phyloP scores from a whole-genome alignment of 2,113 vertebrate species.

The Tychaedon coryphoeus region DNA sequence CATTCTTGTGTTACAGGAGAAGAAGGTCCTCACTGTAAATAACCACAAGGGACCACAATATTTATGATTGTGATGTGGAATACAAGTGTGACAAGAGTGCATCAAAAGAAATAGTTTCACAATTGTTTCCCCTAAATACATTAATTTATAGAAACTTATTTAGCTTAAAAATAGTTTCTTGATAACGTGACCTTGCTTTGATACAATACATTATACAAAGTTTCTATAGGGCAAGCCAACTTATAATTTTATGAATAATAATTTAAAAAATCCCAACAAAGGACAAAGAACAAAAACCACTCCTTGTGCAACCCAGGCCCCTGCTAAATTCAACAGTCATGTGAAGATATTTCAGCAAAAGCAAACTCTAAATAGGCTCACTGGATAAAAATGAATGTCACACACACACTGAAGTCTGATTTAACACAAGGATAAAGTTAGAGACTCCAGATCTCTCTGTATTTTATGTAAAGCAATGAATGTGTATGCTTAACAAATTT shows the following conservation, averaged over 20 bases:
- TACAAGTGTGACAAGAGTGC: neutral
- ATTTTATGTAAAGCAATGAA: conserved; percentile 48
- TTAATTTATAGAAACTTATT: neutral
- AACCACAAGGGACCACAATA: neutral
- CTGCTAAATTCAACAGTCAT: neutral
- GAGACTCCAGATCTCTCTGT: conserved; percentile 12
- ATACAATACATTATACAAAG: neutral
- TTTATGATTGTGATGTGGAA: neutral
- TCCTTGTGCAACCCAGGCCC: neutral
- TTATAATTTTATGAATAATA: neutral
- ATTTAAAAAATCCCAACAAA: neutral
- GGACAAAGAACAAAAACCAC: neutral
- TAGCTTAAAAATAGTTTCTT: neutral
- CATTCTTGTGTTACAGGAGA: neutral
- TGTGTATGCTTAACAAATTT: conserved; percentile 22
- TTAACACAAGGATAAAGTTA: neutral
- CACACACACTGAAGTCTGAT: conserved; percentile 10
- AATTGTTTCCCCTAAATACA: neutral
- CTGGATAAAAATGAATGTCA: conserved; percentile 12
- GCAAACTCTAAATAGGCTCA: neutral
- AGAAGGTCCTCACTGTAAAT: conserved; percentile 24
- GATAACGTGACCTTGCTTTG: neutral
- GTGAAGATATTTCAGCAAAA: conserved; percentile 9
- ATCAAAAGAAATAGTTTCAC: neutral
- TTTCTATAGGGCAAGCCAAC: neutral